These are phyloP conservation scores for Cebus imitator DNA, from an alignment of 2,113 vertebrate species.

Conservation along the genomic window DNA sequence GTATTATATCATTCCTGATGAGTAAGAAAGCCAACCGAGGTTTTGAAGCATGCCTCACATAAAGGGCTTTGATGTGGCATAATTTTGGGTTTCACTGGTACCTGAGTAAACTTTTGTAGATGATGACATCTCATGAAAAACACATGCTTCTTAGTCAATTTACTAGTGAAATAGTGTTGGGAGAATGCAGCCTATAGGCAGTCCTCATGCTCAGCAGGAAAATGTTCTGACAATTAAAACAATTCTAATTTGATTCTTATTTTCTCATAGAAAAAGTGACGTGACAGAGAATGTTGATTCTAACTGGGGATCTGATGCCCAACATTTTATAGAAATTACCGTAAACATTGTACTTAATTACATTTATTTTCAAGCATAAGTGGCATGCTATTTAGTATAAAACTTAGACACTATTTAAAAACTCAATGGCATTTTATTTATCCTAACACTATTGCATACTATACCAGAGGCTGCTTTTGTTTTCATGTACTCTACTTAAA, in stretches of 20 bases:
- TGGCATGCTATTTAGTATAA: not conserved
- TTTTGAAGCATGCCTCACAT: not conserved
- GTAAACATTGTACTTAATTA: not conserved
- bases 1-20: too few species aligned
- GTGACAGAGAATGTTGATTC: not conserved
- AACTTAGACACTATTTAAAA: not conserved
- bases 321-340: not conserved
- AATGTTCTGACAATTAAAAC: not conserved
- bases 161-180: accelerated
- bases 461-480: not conserved
- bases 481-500: not conserved
- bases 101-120: not conserved
- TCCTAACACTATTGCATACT: not conserved
- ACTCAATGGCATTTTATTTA: not conserved
- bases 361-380: not conserved
- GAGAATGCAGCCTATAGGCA: not conserved
- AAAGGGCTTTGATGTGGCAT: not conserved
- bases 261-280: not conserved
- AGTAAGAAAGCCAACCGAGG: not conserved
- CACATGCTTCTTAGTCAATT: too few species aligned
- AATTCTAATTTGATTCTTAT: not conserved
- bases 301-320: not conserved
- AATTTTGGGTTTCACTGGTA: not conserved
- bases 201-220: not conserved
- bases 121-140: not conserved